Base-by-base conservation (phyloP, 2,113 vertebrate species). In the Cheilinus undulatus region DNA sequence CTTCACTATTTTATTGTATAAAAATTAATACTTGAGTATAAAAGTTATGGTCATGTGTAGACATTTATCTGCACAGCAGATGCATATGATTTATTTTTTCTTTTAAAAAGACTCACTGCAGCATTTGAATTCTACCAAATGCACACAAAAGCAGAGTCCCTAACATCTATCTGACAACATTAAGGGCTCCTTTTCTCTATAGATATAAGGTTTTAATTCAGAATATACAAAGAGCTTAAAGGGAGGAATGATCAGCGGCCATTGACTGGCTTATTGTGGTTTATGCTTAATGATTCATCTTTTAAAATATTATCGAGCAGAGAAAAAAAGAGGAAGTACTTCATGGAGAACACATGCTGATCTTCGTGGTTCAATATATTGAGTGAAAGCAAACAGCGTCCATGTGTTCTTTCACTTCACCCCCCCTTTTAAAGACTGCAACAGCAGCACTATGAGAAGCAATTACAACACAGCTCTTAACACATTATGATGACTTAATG, bases 291-390 rank as follows among this genome's bases (percentile, higher is more conserved):
- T n/a, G 27, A 45, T 27, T 50, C 34, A 9, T 19, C 4, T 42
- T 42, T 43, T 42, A 26, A 30, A 70, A 62, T 24, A 50, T 66
- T 24, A 17, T 42, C 42, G 12, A 6, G 9, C 26, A 32, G 46
- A 58, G 48, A 28, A 11, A 56, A 8, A 4, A 23, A 30, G 30
- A 5, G 17, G 30, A n/a, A 8, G 4, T 34, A 38, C 10, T 19
- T 52, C 20, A 28, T 40, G 23, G 48, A 26, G 49, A 38, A 23
- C 54, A 64, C 13, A 17, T 26, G 26, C 45, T 63, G 1, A 23
- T 40, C 50, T 26, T 11, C 34, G 12, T n/a, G 20, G 15, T 49
- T 71, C 42, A 61, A 75, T 73, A 69, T 59, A 60, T 26, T 23
- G 73, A 86, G 9, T 59, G 26, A 26, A 42, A 15, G 40, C 40